Evolutionary conservation across 2,113 vertebrate genomes (phyloP), one percentile per base, ranked within the genome.

Genomic region (Tetrax tetrax): DNA sequence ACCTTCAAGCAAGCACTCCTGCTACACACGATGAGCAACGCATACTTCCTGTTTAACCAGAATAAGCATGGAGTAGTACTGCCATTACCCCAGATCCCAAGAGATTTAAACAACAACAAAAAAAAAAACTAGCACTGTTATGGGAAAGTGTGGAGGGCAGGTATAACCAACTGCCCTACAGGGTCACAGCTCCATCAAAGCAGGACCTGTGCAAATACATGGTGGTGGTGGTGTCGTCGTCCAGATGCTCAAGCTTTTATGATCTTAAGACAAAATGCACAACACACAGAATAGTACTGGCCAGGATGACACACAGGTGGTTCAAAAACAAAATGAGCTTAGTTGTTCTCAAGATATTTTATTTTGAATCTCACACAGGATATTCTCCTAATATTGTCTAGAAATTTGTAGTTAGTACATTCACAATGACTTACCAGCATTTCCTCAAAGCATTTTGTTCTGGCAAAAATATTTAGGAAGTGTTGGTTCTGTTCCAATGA

Each of bases 171-270:
- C 8, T 35, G 14, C 28, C 27, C 53, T 21, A 6, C 2, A 54
- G 27, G 21, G 27, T 13, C 35, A 35, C 9, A 38, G 33, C 13
- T 35, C n/a, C 38, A 57, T 4, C 48, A 8, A n/a, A 38, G 50
- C 1, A 57, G 29, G 14, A 81, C 33, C 48, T 59, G 15, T 68
- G 57, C 27, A 45, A 43, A 74, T 5, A 24, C 3, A 1, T 9
- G 9, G 8, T 3, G 11, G 5, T 27, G 23, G 6, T 48, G 11
- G 10, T 29, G n/a, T n/a, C n/a, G 20, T 5, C 15, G 2, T 6
- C 4, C 38, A 41, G 19, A 28, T 22, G 25, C 17, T 47, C 1
- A 1, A 33, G 14, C 7, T 53, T 33, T n/a, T 54, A 54, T 4
- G 0, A 66, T 29, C 19, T 6, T 6, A 54, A 60, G 17, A 25